Base-by-base conservation (phyloP, 1,140 invertebrate species). In the Tetragonula clypearis region DNA sequence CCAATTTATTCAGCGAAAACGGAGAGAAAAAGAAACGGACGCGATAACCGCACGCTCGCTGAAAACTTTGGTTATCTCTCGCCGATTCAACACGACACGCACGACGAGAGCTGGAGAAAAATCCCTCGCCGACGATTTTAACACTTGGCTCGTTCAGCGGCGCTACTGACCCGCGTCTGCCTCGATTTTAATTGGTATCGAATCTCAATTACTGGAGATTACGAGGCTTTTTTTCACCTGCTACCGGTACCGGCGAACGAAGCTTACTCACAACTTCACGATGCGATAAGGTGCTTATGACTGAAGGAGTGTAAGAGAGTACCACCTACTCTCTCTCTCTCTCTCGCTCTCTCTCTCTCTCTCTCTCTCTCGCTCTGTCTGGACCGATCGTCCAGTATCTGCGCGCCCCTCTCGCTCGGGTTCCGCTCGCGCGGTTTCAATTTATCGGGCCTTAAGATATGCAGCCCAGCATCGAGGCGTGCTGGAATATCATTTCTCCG, bases 391-490 rank as follows among this genome's bases (percentile, higher is more conserved):
- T 17, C 12, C 75, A 17, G 14, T 17, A 17, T 62, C 68, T 66
- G 26, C 26, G 14, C 55, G 8, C 30, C 72, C 14, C 65, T 66
- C 55, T 26, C 75, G 69, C 66, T 65, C 72, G 60, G 74, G 75
- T 89, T 89, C 85, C 71, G 86, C 71, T 82, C 87, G 83, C 58
- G 56, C 80, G 79, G 69, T 84, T 92, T 93, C 89, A 86, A 92
- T 92, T 93, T 93, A 93, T 93, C 92, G 85, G 74, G 84, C 83
- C 85, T 90, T 88, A 87, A 93, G 91, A 93, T 93, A 93, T 77
- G 85, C 85, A 74, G 72, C 68, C 41, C n/a, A 21, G 60, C 75
- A 84, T 74, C 82, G 74, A 82, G 77, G 82, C 82, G 68, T 60
- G 79, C 84, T 76, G 75, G 88, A 91, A 88, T 93, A 91, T 92